phyloP scores from a whole-genome alignment of 2,113 vertebrate genomes.

The Orthochromis indermauri region DNA sequence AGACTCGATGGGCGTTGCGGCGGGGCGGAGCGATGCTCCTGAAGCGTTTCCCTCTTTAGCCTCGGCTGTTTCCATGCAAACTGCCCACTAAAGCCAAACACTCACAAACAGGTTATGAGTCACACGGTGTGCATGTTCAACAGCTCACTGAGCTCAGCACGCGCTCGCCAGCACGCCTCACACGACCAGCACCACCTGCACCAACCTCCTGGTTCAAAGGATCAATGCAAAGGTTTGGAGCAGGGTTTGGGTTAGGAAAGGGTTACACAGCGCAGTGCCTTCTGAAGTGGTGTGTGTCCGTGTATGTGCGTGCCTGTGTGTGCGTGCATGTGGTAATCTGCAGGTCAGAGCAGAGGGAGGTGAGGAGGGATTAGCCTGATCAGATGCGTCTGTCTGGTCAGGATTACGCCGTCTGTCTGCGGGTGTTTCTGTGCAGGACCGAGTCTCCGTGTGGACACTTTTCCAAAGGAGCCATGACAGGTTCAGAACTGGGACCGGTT shows the following conservation, averaged over 20 bases:
- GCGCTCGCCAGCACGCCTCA: not conserved
- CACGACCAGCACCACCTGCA: not conserved
- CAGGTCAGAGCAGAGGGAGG: slow-evolving; percentile 15
- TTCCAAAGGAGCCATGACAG: not conserved
- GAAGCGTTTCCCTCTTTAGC: not conserved
- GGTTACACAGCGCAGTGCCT: not conserved
- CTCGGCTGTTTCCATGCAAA: not conserved
- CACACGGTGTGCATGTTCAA: not conserved
- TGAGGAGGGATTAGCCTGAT: slow-evolving; percentile 64
- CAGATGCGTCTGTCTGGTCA: slow-evolving; percentile 45
- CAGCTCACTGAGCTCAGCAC: not conserved
- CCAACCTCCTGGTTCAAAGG: not conserved
- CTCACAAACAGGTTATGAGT: not conserved
- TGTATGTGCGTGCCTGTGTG: not conserved
- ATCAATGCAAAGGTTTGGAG: not conserved
- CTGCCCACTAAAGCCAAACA: not conserved
- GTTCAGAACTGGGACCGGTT: not conserved
- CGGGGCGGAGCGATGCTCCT: not conserved
- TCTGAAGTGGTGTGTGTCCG: not conserved
- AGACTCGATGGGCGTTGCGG: not conserved
- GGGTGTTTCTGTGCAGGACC: not conserved
- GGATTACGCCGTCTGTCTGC: slow-evolving; percentile 54
- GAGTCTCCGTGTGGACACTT: not conserved
- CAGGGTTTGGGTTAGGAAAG: not conserved
- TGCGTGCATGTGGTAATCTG: not conserved